phyloP scores from a whole-genome alignment of 2,888 invertebrate species.

The Coremacera marginata region DNA sequence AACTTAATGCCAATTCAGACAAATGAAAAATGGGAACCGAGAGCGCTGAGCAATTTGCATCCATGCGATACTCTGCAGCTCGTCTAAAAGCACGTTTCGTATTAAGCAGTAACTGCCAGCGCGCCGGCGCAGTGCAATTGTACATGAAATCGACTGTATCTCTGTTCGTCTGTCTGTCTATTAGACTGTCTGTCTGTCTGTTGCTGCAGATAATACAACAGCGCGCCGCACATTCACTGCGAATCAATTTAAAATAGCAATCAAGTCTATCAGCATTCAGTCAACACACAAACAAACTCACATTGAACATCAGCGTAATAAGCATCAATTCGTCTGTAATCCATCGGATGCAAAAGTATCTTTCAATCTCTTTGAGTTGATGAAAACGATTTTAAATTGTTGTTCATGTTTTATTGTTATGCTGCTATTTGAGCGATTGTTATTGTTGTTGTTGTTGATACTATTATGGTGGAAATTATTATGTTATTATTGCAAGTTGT shows the following conservation, averaged over 20 bases:
- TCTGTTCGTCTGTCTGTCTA: not conserved
- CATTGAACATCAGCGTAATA: conserved; percentile 45
- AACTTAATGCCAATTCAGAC: conserved; percentile 36
- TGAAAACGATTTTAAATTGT: conserved; percentile 67
- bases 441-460: conserved; percentile 36
- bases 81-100: conserved; percentile 25
- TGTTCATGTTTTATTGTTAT: conserved; percentile 39
- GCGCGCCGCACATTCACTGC: conserved; percentile 47
- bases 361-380: conserved; percentile 60
- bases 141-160: conserved; percentile 1
- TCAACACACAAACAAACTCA: conserved; percentile 35
- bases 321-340: conserved; percentile 16
- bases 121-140: conserved; percentile 14
- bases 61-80: not conserved
- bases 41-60: conserved; percentile 26
- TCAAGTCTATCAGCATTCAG: conserved; percentile 53
- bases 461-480: not conserved
- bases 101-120: conserved; percentile 17
- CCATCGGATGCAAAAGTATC: conserved; percentile 22
- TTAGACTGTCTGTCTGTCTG: not conserved
- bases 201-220: not conserved
- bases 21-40: conserved; percentile 36
- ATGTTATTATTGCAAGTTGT: not conserved
- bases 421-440: conserved; percentile 23
- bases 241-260: conserved; percentile 66